Conservation (phyloP, 2,113 vertebrate species). For the Atherinomorus stipes region DNA sequence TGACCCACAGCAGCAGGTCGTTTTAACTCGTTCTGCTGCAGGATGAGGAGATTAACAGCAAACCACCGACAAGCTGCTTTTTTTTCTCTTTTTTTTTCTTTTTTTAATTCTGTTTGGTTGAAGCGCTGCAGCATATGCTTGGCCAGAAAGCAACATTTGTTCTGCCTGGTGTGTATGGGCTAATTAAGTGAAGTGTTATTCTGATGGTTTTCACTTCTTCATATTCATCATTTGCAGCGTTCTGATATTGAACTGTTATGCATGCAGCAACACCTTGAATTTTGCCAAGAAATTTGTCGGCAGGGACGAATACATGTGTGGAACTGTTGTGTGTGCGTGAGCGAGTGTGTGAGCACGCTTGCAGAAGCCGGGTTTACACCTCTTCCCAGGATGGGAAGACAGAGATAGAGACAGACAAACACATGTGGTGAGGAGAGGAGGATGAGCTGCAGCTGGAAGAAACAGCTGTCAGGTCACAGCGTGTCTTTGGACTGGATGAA, state of each 20-base stretch:
- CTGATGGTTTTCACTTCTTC: conserved; percentile 80
- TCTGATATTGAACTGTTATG: conserved; percentile 82
- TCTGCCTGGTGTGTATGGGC: conserved; percentile 72
- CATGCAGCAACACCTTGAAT: conserved; percentile 82
- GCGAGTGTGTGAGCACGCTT: conserved; percentile 2
- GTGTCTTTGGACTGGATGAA: conserved; percentile 1
- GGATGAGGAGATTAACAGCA: neutral
- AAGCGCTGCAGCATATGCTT: conserved; percentile 70
- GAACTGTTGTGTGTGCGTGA: conserved; percentile 14
- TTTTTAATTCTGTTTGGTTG: conserved; percentile 33
- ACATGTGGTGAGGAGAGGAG: conserved; percentile 2
- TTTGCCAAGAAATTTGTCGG: conserved; percentile 81
- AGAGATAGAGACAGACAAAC: conserved; percentile 37
- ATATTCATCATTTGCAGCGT: conserved; percentile 80
- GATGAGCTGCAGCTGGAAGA: conserved; percentile 43
- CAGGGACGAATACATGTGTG: conserved; percentile 66
- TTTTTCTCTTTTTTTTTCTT: no score
- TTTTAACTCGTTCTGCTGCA: neutral
- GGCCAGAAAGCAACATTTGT: conserved; percentile 76
- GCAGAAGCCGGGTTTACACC: conserved; percentile 43
- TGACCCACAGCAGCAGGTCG: neutral
- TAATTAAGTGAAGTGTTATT: conserved; percentile 85
- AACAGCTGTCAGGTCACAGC: conserved; percentile 46
- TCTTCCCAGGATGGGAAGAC: conserved; percentile 46
- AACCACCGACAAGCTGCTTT: conserved; percentile 36